Percentiles rank a stretch among this genome's conserved stretches.
Evolutionary conservation across 1,140 invertebrate genomes (phyloP).

Genomic region (Macrocentrus cingulum): DNA sequence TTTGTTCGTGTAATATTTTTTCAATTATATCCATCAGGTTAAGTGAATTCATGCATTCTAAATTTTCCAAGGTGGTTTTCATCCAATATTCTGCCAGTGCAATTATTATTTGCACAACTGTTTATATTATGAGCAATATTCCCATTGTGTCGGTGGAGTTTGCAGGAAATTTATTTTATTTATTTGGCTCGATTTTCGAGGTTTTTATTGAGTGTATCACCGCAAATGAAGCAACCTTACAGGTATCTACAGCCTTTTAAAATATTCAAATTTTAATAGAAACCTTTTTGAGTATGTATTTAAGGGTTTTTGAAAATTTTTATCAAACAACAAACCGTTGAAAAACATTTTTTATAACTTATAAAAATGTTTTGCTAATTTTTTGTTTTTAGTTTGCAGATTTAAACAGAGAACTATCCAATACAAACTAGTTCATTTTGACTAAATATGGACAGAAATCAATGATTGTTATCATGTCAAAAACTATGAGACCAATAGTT

Average conservation of each 20-base stretch:
- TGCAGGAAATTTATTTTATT: not conserved
- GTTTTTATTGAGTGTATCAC: slow-evolving; percentile 7
- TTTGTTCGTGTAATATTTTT: not conserved
- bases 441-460: not conserved
- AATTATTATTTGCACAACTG: not conserved
- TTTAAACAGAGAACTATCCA: not conserved
- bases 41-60: not conserved
- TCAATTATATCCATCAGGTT: not conserved
- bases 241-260: no score
- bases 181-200: not conserved
- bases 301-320: not conserved
- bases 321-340: not conserved
- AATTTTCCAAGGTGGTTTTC: slow-evolving; percentile 2
- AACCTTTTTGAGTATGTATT: not conserved
- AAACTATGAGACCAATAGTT: not conserved
- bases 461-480: not conserved
- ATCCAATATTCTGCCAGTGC: slow-evolving; percentile 11
- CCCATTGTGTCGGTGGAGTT: not conserved
- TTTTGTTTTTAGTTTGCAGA: slow-evolving; percentile 4
- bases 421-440: slow-evolving; percentile 10
- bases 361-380: not conserved
- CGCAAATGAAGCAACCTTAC: not conserved
- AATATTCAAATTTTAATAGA: no score
- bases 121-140: slow-evolving; percentile 2
- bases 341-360: not conserved